These are phyloP conservation scores for Ameiurus melas DNA, from an alignment of 2,113 vertebrate genomes.

Conservation along the genomic window DNA sequence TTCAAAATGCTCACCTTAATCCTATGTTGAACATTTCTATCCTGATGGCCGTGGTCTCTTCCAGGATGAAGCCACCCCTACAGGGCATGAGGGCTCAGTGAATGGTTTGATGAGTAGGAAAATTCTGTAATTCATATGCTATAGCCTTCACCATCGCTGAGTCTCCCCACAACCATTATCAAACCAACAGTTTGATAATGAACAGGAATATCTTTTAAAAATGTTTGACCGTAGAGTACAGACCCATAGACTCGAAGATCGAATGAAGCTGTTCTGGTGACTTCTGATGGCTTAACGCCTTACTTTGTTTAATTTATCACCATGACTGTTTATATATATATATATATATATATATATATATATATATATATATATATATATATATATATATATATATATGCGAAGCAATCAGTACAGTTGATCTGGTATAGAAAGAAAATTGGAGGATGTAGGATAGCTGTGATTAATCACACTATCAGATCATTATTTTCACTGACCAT, in stretches of 20 bases:
- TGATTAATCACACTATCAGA: not conserved
- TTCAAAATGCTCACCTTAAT: not conserved
- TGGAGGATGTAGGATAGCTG: not conserved
- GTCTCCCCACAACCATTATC: not conserved
- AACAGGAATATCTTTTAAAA: not conserved
- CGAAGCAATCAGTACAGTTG: not conserved
- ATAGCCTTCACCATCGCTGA: not conserved
- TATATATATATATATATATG: too few relatives aligned
- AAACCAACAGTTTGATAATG: not conserved
- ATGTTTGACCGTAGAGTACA: not conserved
- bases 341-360: too few relatives aligned
- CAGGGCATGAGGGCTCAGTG: not conserved
- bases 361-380: too few relatives aligned
- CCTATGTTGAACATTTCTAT: not conserved
- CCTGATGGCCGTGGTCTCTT: not conserved
- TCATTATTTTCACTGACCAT: not conserved
- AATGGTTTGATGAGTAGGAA: not conserved
- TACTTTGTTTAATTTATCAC: not conserved
- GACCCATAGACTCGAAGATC: not conserved
- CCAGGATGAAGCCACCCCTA: not conserved
- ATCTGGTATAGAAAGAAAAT: not conserved
- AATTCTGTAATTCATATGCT: not conserved
- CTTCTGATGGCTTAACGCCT: not conserved
- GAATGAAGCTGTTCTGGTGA: not conserved
- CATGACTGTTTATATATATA: not conserved